phyloP scores from a whole-genome alignment of 1,140 invertebrate species.

The Leptinotarsa undecemlineata region DNA sequence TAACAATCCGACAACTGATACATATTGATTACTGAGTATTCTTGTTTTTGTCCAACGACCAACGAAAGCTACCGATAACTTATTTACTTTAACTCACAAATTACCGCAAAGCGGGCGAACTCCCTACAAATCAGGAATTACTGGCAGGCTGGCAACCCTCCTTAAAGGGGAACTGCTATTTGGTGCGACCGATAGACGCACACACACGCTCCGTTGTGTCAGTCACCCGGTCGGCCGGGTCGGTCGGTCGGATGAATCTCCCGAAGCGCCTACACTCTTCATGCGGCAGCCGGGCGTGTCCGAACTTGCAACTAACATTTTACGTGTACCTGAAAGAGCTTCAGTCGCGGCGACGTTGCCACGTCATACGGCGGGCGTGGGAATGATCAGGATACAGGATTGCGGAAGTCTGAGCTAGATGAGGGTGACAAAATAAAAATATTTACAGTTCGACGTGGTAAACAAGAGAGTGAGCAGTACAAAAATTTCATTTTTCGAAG shows the following conservation, averaged over 20 bases:
- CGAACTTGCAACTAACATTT: slow-evolving; percentile 5
- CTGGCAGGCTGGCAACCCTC: neutral
- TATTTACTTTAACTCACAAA: too few relatives aligned
- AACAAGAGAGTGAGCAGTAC: too few relatives aligned
- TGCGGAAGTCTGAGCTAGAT: too few relatives aligned
- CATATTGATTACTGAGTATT: too few relatives aligned
- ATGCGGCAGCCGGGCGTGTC: neutral
- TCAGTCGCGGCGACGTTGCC: neutral
- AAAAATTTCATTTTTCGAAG: too few relatives aligned
- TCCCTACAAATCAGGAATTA: too few relatives aligned
- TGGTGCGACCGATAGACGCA: neutral
- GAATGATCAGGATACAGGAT: neutral
- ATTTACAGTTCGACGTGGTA: too few relatives aligned
- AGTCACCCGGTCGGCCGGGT: slow-evolving; percentile 16
- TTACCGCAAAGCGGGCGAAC: too few relatives aligned
- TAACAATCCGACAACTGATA: too few relatives aligned
- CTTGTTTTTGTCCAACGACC: too few relatives aligned
- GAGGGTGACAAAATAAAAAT: too few relatives aligned
- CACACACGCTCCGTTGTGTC: slow-evolving; percentile 21
- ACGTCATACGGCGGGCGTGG: neutral
- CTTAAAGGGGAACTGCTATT: slow-evolving; percentile 21
- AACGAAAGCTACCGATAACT: too few relatives aligned
- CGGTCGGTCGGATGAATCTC: neutral
- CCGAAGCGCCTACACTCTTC: slow-evolving; percentile 1
- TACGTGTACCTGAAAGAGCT: neutral